phyloP scores from a whole-genome alignment of 2,113 vertebrate genomes.

The Amia ocellicauda region DNA sequence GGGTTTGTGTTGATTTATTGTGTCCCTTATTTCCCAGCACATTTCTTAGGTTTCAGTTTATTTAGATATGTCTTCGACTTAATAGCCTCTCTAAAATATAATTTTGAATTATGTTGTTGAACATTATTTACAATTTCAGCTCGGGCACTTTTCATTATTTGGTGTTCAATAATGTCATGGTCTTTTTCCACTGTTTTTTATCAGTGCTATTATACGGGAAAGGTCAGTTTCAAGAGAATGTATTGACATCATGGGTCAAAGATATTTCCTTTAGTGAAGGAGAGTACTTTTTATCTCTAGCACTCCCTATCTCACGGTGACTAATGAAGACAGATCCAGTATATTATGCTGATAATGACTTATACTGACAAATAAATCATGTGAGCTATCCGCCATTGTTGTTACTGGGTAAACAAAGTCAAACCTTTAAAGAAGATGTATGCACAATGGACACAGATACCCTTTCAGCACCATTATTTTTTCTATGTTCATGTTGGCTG shows the following conservation, averaged over 20 bases:
- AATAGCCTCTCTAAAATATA: not conserved
- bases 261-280: constrained; percentile 43
- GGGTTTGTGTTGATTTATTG: too few relatives aligned
- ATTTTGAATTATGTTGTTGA: not conserved
- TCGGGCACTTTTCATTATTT: not conserved
- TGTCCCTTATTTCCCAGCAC: too few relatives aligned
- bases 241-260: constrained; percentile 27
- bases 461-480: not conserved
- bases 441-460: not conserved
- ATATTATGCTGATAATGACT: constrained; percentile 40
- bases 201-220: constrained; percentile 34
- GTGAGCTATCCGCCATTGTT: not conserved
- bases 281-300: constrained; percentile 32
- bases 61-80: not conserved
- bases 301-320: constrained; percentile 39
- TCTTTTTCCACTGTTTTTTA: constrained; percentile 16
- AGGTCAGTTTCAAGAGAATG: constrained; percentile 50
- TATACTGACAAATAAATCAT: constrained; percentile 41
- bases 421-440: not conserved
- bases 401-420: constrained; percentile 3
- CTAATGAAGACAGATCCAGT: constrained; percentile 52
- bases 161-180: constrained; percentile 8
- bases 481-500: too few relatives aligned
- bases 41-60: not conserved
- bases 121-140: not conserved